Evolutionary conservation across 1,140 invertebrate species (phyloP).

Genomic region (Drosophila ercepeae): DNA sequence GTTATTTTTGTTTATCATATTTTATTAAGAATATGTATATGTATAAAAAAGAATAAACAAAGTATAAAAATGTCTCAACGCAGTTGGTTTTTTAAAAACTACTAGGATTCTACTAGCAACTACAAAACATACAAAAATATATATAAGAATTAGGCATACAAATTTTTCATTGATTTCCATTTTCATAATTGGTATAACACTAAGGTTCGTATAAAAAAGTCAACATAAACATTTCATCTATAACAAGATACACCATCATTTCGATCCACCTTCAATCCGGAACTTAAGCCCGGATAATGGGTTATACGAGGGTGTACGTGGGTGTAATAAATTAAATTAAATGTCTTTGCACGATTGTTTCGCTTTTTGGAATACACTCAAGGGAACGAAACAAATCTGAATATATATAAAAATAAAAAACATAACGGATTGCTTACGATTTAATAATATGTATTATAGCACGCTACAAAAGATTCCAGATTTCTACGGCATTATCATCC

Average conservation of each 20-base stretch:
- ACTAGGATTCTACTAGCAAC: conserved; percentile 69
- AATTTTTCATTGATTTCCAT: conserved; percentile 54
- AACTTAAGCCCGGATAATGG: conserved; percentile 32
- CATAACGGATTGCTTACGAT: conserved; percentile 49
- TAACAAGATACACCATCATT: conserved; percentile 57
- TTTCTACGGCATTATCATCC: conserved; percentile 43
- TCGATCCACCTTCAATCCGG: conserved; percentile 18
- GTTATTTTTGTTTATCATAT: conserved; percentile 47
- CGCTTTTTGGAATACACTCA: conserved; percentile 56
- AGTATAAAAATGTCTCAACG: conserved; percentile 78
- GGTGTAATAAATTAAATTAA: conserved; percentile 47
- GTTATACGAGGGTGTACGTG: background rate
- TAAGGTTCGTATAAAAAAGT: conserved; percentile 46
- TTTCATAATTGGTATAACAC: conserved; percentile 41
- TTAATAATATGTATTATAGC: conserved; percentile 49
- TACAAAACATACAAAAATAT: conserved; percentile 81
- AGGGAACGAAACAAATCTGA: conserved; percentile 27
- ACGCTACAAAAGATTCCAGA: conserved; percentile 71
- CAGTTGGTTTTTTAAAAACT: conserved; percentile 66
- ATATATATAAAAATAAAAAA: conserved; percentile 42
- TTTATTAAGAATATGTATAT: conserved; percentile 56
- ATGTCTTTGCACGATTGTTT: conserved; percentile 68
- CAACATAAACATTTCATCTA: conserved; percentile 46
- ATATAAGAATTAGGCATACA: conserved; percentile 64
- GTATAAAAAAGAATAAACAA: conserved; percentile 65